Evolutionary conservation across 2,797 vertebrate species (phyloP), one percentile per base, ranked within the genome.

Genomic region (Dromococcyx pavoninus): DNA sequence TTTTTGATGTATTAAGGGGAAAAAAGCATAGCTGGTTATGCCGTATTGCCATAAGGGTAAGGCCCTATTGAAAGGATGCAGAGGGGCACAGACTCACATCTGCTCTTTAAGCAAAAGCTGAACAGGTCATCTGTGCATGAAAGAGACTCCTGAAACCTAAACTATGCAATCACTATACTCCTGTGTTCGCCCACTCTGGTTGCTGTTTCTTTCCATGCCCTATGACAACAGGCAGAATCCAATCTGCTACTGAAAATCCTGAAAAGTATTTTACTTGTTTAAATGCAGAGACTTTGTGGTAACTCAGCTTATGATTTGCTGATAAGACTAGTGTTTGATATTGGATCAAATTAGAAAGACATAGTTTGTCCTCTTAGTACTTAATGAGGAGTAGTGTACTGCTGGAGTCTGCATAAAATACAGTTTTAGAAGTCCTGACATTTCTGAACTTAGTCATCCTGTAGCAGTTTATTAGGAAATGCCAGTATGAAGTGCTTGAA

Each of bases 21-120:
- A 62, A 86, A 61, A 33, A 13, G 13, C 16, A 14, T 53, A 75
- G 8, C 8, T 10, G 30, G 5, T 43, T 75, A 57, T 37, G 24
- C 10, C 8, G 12, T 22, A 17, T 14, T 2, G 6, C 15, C 0
- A 0, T 30, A 71, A 51, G 15, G 9, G 9, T 44, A 70, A 71
- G n/a, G 3, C 6, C 7, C 22, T 83, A 3, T 15, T 54, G 51
- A 58, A 23, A 67, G 11, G n/a, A 33, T 43, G 39, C 3, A 46
- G 48, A 48, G 25, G 5, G 17, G 13, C n/a, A 85, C 24, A 43
- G 53, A 76, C 48, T 77, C 11, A 22, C 37, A 28, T 44, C 13
- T 91, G 8, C 9, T 88, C 11, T 54, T 14, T 61, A 48, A 85
- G 27, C 24, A 72, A 39, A 69, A 65, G 23, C 7, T 53, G 23